Evolutionary conservation across 2,888 invertebrate species (phyloP).

Genomic region (Xylocampa areola): DNA sequence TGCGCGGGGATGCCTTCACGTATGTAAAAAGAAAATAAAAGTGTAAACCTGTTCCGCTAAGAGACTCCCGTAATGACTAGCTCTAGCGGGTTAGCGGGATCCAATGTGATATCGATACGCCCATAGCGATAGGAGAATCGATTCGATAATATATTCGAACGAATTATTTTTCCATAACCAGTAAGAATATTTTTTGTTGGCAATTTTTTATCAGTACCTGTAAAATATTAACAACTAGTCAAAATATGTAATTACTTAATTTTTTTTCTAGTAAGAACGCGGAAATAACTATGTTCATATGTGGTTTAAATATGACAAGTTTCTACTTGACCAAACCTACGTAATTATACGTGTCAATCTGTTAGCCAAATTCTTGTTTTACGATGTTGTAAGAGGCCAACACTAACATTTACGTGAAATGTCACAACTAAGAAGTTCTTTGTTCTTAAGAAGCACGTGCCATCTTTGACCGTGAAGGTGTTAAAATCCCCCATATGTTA

Average conservation of each 20-base stretch:
- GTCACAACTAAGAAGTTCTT: constrained; percentile 38
- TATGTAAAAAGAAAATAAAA: constrained; percentile 82
- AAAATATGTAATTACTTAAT: constrained; percentile 16
- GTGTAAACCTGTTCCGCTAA: constrained; percentile 82
- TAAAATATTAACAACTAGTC: constrained; percentile 6
- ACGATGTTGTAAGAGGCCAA: constrained; percentile 13
- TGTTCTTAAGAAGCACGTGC: background rate
- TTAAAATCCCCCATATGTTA: constrained; percentile 2
- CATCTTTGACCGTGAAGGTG: constrained; percentile 12
- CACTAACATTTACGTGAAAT: constrained; percentile 27
- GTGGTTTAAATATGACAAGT: constrained; percentile 14
- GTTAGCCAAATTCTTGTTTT: background rate
- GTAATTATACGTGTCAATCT: constrained; percentile 8
- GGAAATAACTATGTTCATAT: constrained; percentile 25
- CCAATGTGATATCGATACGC: constrained; percentile 55
- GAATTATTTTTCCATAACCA: constrained; percentile 6
- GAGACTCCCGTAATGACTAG: constrained; percentile 82
- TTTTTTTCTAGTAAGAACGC: constrained; percentile 28
- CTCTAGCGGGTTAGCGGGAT: constrained; percentile 68
- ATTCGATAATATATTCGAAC: constrained; percentile 13
- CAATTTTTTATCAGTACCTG: background rate
- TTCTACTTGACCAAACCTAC: constrained; percentile 4
- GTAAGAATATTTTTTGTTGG: constrained; percentile 3
- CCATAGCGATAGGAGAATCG: constrained; percentile 43
- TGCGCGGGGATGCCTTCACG: constrained; percentile 76